A percentile compares a stretch with the other conserved stretches of the same genome.
phyloP scores from a whole-genome alignment of 2,797 vertebrate species.

The Catamblyrhynchus diadema region DNA sequence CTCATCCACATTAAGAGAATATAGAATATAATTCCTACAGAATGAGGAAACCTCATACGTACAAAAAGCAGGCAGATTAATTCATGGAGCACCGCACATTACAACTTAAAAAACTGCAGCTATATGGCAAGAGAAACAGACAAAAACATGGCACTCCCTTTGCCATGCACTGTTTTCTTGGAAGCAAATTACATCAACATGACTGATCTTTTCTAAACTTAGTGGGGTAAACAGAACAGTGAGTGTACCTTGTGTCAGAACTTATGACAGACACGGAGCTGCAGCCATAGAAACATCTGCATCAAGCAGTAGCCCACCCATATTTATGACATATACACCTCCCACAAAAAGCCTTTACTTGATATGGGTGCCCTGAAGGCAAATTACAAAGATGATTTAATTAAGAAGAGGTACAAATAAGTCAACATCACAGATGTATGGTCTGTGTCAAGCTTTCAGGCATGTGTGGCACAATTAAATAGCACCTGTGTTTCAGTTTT shows the following conservation, averaged over 20 bases:
- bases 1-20: not conserved
- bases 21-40: not conserved
- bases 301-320: not conserved
- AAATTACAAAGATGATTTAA: not conserved
- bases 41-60: not conserved
- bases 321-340: fast-evolving
- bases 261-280: not conserved
- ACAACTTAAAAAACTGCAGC: not conserved
- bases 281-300: not conserved
- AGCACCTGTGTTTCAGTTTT: not conserved
- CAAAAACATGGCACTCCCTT: not conserved
- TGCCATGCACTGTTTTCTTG: not conserved
- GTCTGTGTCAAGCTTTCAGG: not conserved
- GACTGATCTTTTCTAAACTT: not conserved
- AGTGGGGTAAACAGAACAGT: not conserved
- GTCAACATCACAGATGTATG: not conserved
- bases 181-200: not conserved
- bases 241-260: not conserved
- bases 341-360: not conserved
- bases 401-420: not conserved
- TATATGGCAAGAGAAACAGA: not conserved
- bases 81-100: not conserved
- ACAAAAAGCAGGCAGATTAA: not conserved
- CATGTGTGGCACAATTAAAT: not conserved
- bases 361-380: not conserved